phyloP scores from a whole-genome alignment of 2,888 invertebrate genomes.

The Barypeithes pellucidus region DNA sequence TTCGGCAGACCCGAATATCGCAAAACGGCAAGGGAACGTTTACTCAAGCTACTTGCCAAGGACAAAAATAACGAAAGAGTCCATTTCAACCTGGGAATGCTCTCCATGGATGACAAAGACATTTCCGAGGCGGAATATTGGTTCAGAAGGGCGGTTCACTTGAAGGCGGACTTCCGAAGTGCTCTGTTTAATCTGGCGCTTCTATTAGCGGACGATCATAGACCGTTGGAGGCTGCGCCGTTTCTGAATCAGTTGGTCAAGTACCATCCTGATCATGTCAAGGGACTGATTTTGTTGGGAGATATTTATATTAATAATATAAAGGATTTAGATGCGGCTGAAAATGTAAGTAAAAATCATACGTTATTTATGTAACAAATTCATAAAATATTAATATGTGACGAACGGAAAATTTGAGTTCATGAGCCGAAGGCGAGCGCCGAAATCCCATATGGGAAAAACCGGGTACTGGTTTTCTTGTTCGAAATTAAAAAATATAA shows the following conservation, averaged over 20 bases:
- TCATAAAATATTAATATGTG: too few species aligned
- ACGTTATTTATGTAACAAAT: too few species aligned
- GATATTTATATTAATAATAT: slow-evolving; percentile 97
- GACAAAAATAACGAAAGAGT: slow-evolving; percentile 89
- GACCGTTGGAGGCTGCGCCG: slow-evolving; percentile 93
- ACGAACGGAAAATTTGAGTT: too few species aligned
- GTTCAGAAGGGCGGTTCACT: slow-evolving; percentile 82
- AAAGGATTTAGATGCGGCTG: slow-evolving; percentile 94
- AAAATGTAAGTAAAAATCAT: slow-evolving; percentile 80
- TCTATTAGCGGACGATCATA: slow-evolving; percentile 88
- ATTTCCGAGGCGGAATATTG: slow-evolving; percentile 91
- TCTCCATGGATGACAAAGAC: slow-evolving; percentile 96
- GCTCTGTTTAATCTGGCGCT: slow-evolving; percentile 96
- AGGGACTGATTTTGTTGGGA: slow-evolving; percentile 93
- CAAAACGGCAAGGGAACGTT: slow-evolving; percentile 85
- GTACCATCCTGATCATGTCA: slow-evolving; percentile 94
- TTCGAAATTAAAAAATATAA: too few species aligned
- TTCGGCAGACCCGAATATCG: slow-evolving; percentile 86
- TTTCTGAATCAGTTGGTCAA: slow-evolving; percentile 92
- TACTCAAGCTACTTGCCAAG: slow-evolving; percentile 86
- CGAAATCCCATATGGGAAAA: too few species aligned
- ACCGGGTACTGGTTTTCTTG: too few species aligned
- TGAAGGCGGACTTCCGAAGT: slow-evolving; percentile 92
- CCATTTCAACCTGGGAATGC: slow-evolving; percentile 96
- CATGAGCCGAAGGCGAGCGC: too few species aligned